Conservation (phyloP, 1,140 invertebrate genomes). For the Lycorma delicatula region DNA sequence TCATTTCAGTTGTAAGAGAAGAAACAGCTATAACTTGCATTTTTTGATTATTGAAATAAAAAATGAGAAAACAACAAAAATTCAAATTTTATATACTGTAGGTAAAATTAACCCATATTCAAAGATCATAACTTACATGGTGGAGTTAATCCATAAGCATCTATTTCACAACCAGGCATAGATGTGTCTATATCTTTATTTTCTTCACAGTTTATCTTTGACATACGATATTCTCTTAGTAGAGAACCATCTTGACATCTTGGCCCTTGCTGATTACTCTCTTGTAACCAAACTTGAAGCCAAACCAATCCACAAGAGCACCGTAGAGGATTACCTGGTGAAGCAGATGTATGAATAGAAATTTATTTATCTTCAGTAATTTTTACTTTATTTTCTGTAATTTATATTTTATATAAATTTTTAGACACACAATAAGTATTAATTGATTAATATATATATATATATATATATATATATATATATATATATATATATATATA, state of each 20-base stretch:
- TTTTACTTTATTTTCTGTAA: not conserved
- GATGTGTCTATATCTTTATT: constrained; percentile 42
- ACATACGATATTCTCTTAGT: constrained; percentile 57
- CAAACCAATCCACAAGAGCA: constrained; percentile 73
- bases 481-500: too few relatives aligned
- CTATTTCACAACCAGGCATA: constrained; percentile 52
- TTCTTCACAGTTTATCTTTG: constrained; percentile 52
- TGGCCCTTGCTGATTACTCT: constrained; percentile 57
- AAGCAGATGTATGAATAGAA: not conserved
- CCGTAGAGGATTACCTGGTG: constrained; percentile 65
- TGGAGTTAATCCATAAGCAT: constrained; percentile 36
- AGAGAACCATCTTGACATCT: constrained; percentile 65
- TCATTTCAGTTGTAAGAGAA: constrained; percentile 33
- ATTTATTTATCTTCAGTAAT: not conserved
- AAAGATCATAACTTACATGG: constrained; percentile 37
- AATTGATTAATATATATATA: too few relatives aligned
- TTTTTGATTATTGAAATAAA: too few relatives aligned
- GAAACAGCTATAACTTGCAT: too few relatives aligned
- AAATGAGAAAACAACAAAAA: too few relatives aligned
- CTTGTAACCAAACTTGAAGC: constrained; percentile 69
- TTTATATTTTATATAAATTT: too few relatives aligned
- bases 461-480: too few relatives aligned
- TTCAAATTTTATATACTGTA: too few relatives aligned
- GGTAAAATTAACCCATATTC: too few relatives aligned
- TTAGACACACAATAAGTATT: too few relatives aligned